These are phyloP conservation scores for Bombus ignitus DNA, from an alignment of 1,140 invertebrate species.

Conservation along the genomic window DNA sequence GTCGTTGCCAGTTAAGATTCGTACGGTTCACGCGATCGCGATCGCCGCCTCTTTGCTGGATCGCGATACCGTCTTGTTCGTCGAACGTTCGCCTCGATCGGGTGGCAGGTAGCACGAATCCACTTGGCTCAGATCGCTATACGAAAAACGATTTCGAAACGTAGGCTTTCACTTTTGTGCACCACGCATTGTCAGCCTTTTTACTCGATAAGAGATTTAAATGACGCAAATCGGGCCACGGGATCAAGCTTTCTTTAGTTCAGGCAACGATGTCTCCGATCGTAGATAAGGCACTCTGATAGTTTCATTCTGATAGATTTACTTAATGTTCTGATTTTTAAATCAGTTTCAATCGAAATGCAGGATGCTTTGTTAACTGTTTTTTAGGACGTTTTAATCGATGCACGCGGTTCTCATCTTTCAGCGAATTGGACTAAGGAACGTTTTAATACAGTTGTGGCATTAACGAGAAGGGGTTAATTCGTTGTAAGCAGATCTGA, in stretches of 20 bases:
- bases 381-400: too few species aligned
- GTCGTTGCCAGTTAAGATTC: slow-evolving; percentile 34
- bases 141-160: slow-evolving; percentile 40
- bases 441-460: too few species aligned
- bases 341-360: too few species aligned
- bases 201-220: slow-evolving; percentile 29
- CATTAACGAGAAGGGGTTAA: too few species aligned
- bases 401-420: too few species aligned
- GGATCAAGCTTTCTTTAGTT: neutral
- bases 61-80: neutral
- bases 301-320: too few species aligned
- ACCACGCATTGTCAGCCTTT: neutral
- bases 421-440: too few species aligned
- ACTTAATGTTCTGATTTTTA: too few species aligned
- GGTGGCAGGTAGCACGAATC: neutral
- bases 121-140: neutral
- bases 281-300: too few species aligned
- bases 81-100: slow-evolving; percentile 18
- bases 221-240: neutral
- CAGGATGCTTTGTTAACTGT: too few species aligned
- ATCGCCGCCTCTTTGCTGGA: neutral
- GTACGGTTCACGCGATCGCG: slow-evolving; percentile 41
- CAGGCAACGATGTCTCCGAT: too few species aligned
- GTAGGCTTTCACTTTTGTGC: slow-evolving; percentile 41
- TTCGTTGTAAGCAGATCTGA: too few species aligned